phyloP scores from a whole-genome alignment of 1,140 invertebrate species.

The Pseudomyrmex flavicornis region DNA sequence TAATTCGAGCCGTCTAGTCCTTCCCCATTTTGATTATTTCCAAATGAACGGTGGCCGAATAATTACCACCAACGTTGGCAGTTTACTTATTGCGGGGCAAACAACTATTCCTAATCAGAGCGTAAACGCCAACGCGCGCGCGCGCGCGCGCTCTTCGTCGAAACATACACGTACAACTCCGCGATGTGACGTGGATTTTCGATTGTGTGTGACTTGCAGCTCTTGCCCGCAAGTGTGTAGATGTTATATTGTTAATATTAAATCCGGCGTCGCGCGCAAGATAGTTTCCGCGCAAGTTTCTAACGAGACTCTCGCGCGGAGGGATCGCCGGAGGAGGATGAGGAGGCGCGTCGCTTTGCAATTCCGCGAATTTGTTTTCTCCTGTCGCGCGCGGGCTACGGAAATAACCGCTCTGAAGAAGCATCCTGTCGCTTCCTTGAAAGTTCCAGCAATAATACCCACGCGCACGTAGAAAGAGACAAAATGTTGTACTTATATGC shows the following conservation, averaged over 20 bases:
- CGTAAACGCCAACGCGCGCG: background rate
- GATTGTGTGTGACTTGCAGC: background rate
- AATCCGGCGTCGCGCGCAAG: background rate
- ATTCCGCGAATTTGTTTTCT: conserved; percentile 32
- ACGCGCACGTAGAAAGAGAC: background rate
- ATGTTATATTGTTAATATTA: conserved; percentile 30
- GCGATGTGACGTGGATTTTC: too few relatives aligned
- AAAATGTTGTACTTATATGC: background rate
- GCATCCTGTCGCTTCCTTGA: conserved; percentile 19
- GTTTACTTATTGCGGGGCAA: conserved; percentile 50
- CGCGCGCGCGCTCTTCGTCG: too few relatives aligned
- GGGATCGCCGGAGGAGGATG: too few relatives aligned
- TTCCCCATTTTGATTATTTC: conserved; percentile 57
- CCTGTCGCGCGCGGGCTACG: background rate
- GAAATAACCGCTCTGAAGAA: conserved; percentile 20
- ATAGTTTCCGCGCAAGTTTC: background rate
- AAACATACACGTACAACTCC: too few relatives aligned
- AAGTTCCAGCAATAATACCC: conserved; percentile 40
- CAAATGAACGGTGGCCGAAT: conserved; percentile 59
- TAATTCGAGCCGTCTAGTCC: conserved; percentile 43
- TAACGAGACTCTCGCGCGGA: background rate
- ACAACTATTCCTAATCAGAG: conserved; percentile 55
- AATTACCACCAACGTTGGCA: conserved; percentile 58
- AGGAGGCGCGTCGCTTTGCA: conserved; percentile 22
- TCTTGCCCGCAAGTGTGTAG: conserved; percentile 2